These are phyloP conservation scores for Colletes gigas DNA, from an alignment of 1,140 invertebrate genomes.

Conservation along the genomic window DNA sequence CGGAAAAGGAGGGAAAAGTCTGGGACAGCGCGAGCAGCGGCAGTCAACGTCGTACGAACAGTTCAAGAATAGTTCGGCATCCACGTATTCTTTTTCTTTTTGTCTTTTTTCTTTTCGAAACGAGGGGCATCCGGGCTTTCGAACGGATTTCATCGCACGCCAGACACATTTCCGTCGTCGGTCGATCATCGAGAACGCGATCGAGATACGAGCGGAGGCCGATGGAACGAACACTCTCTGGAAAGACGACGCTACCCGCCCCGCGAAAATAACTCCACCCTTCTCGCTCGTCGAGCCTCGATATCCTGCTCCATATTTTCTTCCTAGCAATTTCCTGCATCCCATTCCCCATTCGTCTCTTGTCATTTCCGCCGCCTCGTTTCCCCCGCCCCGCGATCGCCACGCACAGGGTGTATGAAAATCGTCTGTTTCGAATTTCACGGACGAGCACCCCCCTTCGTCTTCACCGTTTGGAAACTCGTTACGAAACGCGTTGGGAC, in stretches of 20 bases:
- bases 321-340: neutral
- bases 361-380: conserved; percentile 1
- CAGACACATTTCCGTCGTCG: conserved; percentile 3
- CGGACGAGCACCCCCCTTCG: neutral
- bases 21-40: conserved; percentile 82
- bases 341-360: neutral
- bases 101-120: conserved; percentile 29
- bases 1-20: conserved; percentile 62
- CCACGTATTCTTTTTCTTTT: too few species aligned
- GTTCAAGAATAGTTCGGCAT: conserved; percentile 25
- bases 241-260: conserved; percentile 8
- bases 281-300: conserved; percentile 19
- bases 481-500: too few species aligned
- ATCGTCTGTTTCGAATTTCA: neutral
- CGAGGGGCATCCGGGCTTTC: conserved; percentile 54
- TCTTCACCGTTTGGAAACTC: too few species aligned
- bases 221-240: conserved; percentile 57
- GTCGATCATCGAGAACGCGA: conserved; percentile 12
- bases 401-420: neutral
- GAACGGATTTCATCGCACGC: conserved; percentile 21
- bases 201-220: conserved; percentile 47
- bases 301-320: conserved; percentile 21
- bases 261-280: conserved; percentile 11
- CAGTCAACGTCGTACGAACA: conserved; percentile 81
- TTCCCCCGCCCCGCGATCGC: conserved; percentile 1